These are phyloP conservation scores for Coreoperca whiteheadi DNA, from an alignment of 2,113 vertebrate species.

Conservation along the genomic window DNA sequence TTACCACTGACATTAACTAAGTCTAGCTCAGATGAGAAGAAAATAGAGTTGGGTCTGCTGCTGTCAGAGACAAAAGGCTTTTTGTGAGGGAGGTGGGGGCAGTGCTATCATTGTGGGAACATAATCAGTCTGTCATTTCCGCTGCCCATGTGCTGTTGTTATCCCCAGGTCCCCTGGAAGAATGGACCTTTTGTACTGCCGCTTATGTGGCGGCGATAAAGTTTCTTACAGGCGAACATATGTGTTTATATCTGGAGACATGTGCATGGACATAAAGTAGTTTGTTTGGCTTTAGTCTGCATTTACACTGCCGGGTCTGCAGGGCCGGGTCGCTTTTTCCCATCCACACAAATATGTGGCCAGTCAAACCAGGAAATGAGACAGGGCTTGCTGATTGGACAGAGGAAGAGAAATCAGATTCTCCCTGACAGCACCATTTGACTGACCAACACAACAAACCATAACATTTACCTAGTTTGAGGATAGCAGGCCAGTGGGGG, in stretches of 20 bases:
- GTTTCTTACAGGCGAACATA: constrained; percentile 91
- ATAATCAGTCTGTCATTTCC: constrained; percentile 98
- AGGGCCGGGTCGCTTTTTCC: constrained; percentile 39
- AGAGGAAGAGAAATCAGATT: constrained; percentile 66
- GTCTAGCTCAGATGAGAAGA: constrained; percentile 58
- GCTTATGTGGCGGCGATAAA: constrained; percentile 93
- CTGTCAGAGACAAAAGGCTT: constrained; percentile 89
- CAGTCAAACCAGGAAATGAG: constrained; percentile 76
- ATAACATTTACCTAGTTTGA: constrained; percentile 43
- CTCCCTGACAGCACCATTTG: constrained; percentile 49
- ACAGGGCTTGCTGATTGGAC: constrained; percentile 70
- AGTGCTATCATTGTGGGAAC: constrained; percentile 95
- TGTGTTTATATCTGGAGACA: constrained; percentile 94
- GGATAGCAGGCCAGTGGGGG: constrained; percentile 39
- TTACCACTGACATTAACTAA: constrained; percentile 67
- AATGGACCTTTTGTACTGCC: constrained; percentile 92
- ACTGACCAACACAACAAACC: constrained; percentile 60
- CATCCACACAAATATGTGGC: constrained; percentile 69
- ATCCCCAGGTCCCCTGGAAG: constrained; percentile 88
- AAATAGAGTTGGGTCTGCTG: constrained; percentile 62
- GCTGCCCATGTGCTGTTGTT: constrained; percentile 90
- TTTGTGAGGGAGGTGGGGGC: constrained; percentile 90
- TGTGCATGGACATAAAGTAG: constrained; percentile 89
- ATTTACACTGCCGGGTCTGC: constrained; percentile 80
- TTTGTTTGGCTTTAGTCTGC: constrained; percentile 87